phyloP scores from a whole-genome alignment of 2,113 vertebrate species.

The Danionella cerebrum region DNA sequence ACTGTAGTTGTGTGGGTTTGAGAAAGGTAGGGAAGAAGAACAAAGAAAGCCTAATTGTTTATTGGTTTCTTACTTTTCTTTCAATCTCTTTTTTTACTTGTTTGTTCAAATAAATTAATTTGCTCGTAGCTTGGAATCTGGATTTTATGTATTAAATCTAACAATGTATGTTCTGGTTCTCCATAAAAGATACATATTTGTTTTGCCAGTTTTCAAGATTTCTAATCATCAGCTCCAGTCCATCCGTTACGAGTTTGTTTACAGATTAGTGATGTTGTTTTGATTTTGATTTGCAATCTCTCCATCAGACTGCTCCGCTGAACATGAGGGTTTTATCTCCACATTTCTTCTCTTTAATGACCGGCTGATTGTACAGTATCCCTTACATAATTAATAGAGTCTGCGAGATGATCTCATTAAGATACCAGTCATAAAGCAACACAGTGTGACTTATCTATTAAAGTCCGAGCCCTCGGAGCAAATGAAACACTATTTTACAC shows the following conservation, averaged over 20 bases:
- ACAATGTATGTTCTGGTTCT: too few relatives aligned
- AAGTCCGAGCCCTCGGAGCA: constrained; percentile 4
- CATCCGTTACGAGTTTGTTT: too few relatives aligned
- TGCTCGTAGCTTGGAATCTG: too few relatives aligned
- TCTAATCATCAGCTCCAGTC: too few relatives aligned
- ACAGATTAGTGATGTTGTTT: too few relatives aligned
- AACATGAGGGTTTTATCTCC: neutral
- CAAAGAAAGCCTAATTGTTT: neutral
- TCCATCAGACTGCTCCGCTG: neutral
- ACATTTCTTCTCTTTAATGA: neutral
- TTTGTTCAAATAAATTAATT: too few relatives aligned
- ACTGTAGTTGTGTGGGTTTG: neutral
- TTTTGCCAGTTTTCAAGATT: too few relatives aligned
- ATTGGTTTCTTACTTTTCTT: neutral
- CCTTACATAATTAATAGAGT: constrained; percentile 31
- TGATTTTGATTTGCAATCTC: neutral
- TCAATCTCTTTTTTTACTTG: too few relatives aligned
- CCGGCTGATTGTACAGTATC: neutral
- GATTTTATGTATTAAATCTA: too few relatives aligned
- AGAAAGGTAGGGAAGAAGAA: neutral
- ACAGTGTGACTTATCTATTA: neutral
- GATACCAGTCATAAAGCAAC: neutral
- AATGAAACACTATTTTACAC: neutral
- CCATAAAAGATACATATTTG: too few relatives aligned
- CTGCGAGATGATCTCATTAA: constrained; percentile 11